Evolutionary conservation across 2,797 vertebrate species (phyloP).

Genomic region (Aphelocoma californica): DNA sequence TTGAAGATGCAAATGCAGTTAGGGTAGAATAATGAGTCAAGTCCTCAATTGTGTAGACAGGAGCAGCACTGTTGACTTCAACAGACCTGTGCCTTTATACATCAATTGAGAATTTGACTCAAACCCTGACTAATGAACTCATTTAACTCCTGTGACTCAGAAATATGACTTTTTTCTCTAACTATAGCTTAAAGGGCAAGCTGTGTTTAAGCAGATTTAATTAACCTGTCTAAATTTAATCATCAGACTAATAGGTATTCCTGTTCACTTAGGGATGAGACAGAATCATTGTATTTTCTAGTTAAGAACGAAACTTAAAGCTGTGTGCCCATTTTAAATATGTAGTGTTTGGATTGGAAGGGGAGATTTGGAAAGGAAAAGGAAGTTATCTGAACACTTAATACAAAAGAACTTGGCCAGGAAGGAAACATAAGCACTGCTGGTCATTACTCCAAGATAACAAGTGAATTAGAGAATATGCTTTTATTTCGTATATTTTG

Average conservation of each 20-base stretch:
- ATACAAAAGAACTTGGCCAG: not conserved
- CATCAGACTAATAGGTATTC: conserved; percentile 17
- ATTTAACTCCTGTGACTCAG: not conserved
- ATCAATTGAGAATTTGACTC: not conserved
- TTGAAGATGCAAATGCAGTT: not conserved
- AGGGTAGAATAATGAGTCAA: not conserved
- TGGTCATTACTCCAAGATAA: not conserved
- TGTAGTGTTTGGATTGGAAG: not conserved
- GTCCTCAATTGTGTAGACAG: not conserved
- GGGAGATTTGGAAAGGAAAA: not conserved
- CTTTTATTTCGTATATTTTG: not conserved
- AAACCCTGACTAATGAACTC: not conserved
- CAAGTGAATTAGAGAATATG: not conserved
- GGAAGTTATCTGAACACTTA: not conserved
- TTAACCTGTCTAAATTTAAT: conserved; percentile 43
- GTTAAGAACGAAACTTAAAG: conserved; percentile 27
- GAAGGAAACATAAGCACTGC: not conserved
- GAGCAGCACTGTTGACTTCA: not conserved
- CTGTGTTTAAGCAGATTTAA: conserved; percentile 19
- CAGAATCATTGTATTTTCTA: conserved; percentile 25
- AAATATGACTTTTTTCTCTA: not conserved
- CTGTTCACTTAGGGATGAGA: conserved; percentile 10
- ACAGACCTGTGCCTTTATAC: not conserved
- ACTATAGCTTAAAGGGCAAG: not conserved
- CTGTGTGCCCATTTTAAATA: not conserved